phyloP scores from a whole-genome alignment of 64 coral and sea anemone genomes.

The Porites lutea region DNA sequence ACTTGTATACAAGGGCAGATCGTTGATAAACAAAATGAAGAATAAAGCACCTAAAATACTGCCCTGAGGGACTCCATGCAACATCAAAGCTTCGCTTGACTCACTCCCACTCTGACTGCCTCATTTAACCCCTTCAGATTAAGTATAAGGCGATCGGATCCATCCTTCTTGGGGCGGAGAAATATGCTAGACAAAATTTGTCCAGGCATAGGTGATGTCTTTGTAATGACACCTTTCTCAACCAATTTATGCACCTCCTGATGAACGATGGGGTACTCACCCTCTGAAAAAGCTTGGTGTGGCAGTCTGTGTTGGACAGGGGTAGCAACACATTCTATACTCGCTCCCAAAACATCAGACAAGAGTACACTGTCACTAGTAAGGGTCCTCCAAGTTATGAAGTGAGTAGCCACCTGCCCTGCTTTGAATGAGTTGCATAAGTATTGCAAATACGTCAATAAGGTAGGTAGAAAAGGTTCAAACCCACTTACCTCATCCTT shows the following conservation, averaged over 20 bases:
- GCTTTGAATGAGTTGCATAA: constrained; percentile 37
- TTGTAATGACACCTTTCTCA: constrained; percentile 41
- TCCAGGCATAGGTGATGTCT: background rate
- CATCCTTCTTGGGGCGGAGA: constrained; percentile 61
- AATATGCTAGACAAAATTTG: constrained; percentile 58
- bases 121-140: constrained; percentile 64
- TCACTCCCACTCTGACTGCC: too few species aligned
- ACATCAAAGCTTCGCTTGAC: too few species aligned
- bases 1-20: too few species aligned
- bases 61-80: too few species aligned
- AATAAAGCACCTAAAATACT: too few species aligned
- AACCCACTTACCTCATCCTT: constrained; percentile 39
- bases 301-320: constrained; percentile 51
- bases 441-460: constrained; percentile 2
- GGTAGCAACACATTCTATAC: constrained; percentile 30
- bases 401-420: background rate
- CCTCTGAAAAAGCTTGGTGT: background rate
- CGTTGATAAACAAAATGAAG: too few species aligned
- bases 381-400: constrained; percentile 17
- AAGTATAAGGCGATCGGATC: constrained; percentile 40
- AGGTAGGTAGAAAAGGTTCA: background rate
- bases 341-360: constrained; percentile 14
- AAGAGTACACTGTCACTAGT: constrained; percentile 15
- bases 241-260: constrained; percentile 26
- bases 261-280: constrained; percentile 1